Conservation (phyloP, 2,113 vertebrate species). For the Calyptomena viridis region DNA sequence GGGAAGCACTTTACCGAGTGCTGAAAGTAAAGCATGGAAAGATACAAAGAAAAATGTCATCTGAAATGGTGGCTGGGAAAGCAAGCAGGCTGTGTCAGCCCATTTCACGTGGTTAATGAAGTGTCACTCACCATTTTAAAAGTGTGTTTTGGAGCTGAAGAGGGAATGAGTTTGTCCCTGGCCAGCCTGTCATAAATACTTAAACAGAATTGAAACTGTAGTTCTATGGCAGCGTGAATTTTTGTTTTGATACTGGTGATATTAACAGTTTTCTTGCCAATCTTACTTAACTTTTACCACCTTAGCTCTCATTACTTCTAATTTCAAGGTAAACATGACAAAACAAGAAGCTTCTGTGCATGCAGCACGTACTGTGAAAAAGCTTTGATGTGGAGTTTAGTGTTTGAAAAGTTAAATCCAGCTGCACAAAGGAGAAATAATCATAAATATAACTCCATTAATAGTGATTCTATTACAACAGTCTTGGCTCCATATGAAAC, state of each 20-base stretch:
- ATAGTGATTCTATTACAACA: constrained; percentile 51
- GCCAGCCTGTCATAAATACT: not conserved
- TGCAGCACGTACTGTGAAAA: not conserved
- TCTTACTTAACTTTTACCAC: not conserved
- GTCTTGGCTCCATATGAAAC: constrained; percentile 37
- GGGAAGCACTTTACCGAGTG: not conserved
- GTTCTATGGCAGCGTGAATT: not conserved
- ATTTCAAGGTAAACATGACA: not conserved
- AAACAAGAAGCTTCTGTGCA: not conserved
- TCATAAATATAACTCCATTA: constrained; percentile 51
- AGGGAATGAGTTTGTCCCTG: constrained; percentile 16
- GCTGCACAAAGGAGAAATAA: constrained; percentile 1
- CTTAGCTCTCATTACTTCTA: not conserved
- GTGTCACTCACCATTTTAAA: constrained; percentile 12
- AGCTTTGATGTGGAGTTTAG: not conserved
- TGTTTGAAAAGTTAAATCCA: constrained; percentile 10
- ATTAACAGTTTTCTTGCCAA: not conserved
- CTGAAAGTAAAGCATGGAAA: not conserved
- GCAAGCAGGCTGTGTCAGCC: not conserved
- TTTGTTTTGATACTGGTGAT: not conserved
- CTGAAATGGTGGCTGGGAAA: not conserved
- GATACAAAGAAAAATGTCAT: not conserved
- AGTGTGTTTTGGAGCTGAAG: not conserved
- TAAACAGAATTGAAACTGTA: not conserved
- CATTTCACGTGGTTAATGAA: constrained; percentile 12